Percentiles rank a stretch among this genome's conserved stretches.
Conservation (phyloP, 2,797 vertebrate genomes). For the Selene dorsalis region DNA sequence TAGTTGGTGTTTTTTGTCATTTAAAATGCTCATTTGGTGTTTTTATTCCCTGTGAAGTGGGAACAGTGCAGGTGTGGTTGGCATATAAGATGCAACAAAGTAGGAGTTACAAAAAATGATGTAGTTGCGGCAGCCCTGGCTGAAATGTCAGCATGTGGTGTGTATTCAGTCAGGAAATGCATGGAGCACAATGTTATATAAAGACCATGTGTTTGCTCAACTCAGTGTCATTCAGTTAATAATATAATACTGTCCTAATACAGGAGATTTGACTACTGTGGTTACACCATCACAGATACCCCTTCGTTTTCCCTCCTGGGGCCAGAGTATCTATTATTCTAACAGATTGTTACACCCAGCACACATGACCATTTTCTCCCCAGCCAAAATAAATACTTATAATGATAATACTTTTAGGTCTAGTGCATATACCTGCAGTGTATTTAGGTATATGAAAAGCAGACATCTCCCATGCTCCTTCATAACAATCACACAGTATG, state of each 20-base stretch:
- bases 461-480: slow-evolving; percentile 42
- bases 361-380: slow-evolving; percentile 56
- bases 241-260: slow-evolving; percentile 12
- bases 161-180: slow-evolving; percentile 8
- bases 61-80: not conserved
- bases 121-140: not conserved
- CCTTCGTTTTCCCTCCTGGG: slow-evolving; percentile 24
- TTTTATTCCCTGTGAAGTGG: slow-evolving; percentile 28
- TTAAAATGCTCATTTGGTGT: slow-evolving; percentile 32
- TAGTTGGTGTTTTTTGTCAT: slow-evolving; percentile 15
- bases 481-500: slow-evolving; percentile 38
- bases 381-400: slow-evolving; percentile 64
- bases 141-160: slow-evolving; percentile 20
- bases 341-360: slow-evolving; percentile 57
- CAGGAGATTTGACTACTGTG: slow-evolving; percentile 5
- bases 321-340: slow-evolving; percentile 54
- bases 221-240: not conserved
- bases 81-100: slow-evolving; percentile 1
- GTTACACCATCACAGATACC: slow-evolving; percentile 31
- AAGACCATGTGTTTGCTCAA: not conserved
- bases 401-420: slow-evolving; percentile 63
- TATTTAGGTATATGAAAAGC: slow-evolving; percentile 65
- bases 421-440: slow-evolving; percentile 55
- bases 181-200: not conserved
- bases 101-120: slow-evolving; percentile 18